Evolutionary conservation across 2,888 invertebrate species (phyloP), one percentile per base, ranked within the genome.

Genomic region (Sarcophaga variegata): DNA sequence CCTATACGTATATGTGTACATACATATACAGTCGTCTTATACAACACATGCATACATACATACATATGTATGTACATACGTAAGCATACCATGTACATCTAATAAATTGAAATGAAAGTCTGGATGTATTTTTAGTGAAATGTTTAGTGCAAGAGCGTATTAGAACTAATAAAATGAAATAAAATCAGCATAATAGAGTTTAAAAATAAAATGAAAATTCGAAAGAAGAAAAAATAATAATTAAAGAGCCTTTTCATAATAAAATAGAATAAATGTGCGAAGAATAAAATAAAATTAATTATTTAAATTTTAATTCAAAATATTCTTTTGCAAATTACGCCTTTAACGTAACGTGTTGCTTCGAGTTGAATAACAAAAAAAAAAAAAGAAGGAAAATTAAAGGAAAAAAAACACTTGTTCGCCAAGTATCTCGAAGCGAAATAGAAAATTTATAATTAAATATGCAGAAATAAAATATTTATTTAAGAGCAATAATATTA

Each of bases 271-370:
- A 77, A 67, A 17, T 77, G 11, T 47, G 67, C 37, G n/a, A 45
- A 67, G 22, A 22, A 69, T 25, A 17, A 45, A 22, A 69, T 25
- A 22, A 45, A 22, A 60, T 69, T 60, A 67, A 67, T 67, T 77
- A 77, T 69, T 69, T 4, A 77, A 60, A 60, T 25, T 77, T 77
- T 60, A 69, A 67, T 77, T 27, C 47, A 67, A 66, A 77, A n/a
- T 22, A 49, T 70, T 54, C 25, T 8, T 54, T 54, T 2, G 37
- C 37, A 37, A 37, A 37, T 37, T 37, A 37, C 37, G 37, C 37
- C 37, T 37, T 37, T 37, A 37, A 37, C 37, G 8, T 37, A 37
- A 37, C 8, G 8, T 37, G 37, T 10, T 8, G 37, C 37, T 37
- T 37, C 37, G 8, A 37, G 37, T 37, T 37, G 37, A 10, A 37